Conservation (phyloP, 2,888 invertebrate genomes). For the Cheilosia grossa region DNA sequence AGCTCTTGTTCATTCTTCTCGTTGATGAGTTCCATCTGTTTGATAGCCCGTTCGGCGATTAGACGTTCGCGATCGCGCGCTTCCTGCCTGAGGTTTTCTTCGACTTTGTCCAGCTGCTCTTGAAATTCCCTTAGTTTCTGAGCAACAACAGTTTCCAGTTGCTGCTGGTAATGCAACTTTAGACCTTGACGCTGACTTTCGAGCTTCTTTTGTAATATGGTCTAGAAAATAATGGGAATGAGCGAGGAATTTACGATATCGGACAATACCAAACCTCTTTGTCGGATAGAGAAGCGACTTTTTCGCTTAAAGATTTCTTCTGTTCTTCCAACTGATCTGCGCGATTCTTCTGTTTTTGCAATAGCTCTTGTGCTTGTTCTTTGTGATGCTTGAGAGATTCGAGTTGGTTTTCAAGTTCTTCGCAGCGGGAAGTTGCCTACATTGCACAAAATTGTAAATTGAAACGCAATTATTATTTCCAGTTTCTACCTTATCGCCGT, state of each 20-base stretch:
- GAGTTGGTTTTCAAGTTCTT: constrained; percentile 86
- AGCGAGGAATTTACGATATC: constrained; percentile 10
- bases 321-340: constrained; percentile 85
- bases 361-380: constrained; percentile 84
- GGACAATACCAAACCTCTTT: constrained; percentile 84
- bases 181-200: constrained; percentile 88
- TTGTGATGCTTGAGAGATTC: constrained; percentile 84
- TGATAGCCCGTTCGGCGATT: constrained; percentile 88
- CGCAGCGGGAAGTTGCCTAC: constrained; percentile 84
- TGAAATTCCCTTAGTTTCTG: constrained; percentile 91
- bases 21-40: constrained; percentile 88
- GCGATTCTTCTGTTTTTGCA: constrained; percentile 84
- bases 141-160: constrained; percentile 90
- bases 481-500: constrained; percentile 84
- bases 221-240: constrained; percentile 79
- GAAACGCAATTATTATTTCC: not conserved
- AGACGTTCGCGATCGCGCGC: constrained; percentile 87
- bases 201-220: constrained; percentile 84
- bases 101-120: constrained; percentile 88
- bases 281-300: constrained; percentile 83
- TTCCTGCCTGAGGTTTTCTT: constrained; percentile 87
- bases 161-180: constrained; percentile 90
- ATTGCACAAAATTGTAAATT: not conserved
- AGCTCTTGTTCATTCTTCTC: constrained; percentile 90
- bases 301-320: constrained; percentile 84